These are phyloP conservation scores for Enteromius argenteus DNA, from an alignment of 2,797 vertebrate genomes.

Conservation along the genomic window DNA sequence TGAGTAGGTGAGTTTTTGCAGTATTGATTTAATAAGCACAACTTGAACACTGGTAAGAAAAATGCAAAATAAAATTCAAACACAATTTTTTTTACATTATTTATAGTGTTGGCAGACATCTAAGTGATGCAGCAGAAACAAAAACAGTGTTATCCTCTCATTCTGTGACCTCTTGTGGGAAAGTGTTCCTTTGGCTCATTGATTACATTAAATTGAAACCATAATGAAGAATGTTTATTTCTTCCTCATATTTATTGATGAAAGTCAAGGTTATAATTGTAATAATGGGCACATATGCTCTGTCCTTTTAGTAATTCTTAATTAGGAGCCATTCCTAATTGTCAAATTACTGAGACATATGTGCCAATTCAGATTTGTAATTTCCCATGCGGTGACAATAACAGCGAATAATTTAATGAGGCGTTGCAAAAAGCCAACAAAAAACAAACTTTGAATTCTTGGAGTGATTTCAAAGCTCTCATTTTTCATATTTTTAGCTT, in stretches of 20 bases:
- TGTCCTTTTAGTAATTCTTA: constrained; percentile 42
- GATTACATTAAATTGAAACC: constrained; percentile 36
- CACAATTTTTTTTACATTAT: not conserved
- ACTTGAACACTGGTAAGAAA: not conserved
- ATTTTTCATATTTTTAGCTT: not conserved
- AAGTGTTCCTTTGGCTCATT: constrained; percentile 23
- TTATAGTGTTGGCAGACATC: constrained; percentile 7
- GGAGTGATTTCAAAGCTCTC: constrained; percentile 14
- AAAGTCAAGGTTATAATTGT: constrained; percentile 46
- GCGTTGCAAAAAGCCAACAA: constrained; percentile 42
- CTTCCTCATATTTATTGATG: constrained; percentile 44
- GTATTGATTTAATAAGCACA: constrained; percentile 31
- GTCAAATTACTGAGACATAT: constrained; percentile 58
- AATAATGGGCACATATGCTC: constrained; percentile 49
- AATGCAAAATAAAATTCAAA: not conserved
- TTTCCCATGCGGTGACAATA: constrained; percentile 51
- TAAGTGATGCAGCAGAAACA: not conserved
- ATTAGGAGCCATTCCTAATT: constrained; percentile 54
- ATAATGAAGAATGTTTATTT: constrained; percentile 52
- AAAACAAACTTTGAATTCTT: constrained; percentile 14
- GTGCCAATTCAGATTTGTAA: constrained; percentile 51
- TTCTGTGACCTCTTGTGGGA: constrained; percentile 15
- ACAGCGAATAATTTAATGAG: constrained; percentile 49
- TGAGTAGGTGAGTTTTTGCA: not conserved
- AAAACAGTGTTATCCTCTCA: constrained; percentile 21